Evolutionary conservation across 2,888 invertebrate species (phyloP).

Genomic region (Thyatira batis): DNA sequence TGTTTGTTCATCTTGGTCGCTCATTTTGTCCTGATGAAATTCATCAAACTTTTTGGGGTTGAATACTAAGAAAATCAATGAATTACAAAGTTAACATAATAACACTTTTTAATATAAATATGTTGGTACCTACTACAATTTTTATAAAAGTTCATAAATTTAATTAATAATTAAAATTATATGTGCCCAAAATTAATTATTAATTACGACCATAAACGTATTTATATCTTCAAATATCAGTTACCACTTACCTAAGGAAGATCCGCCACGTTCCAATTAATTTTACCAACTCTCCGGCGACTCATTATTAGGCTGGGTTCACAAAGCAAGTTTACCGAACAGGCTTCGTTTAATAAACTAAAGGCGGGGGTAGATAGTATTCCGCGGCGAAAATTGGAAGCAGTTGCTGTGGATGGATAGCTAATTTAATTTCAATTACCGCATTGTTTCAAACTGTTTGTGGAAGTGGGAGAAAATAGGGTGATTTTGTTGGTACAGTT

Average conservation of each 20-base stretch:
- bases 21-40: constrained; percentile 45
- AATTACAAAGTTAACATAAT: neutral
- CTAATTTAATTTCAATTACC: constrained; percentile 37
- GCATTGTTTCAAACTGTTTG: constrained; percentile 18
- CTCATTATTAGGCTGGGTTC: constrained; percentile 32
- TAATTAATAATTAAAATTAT: no score
- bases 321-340: constrained; percentile 26
- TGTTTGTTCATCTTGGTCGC: constrained; percentile 36
- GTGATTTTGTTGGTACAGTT: constrained; percentile 2
- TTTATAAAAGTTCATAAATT: no score
- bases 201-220: neutral
- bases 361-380: constrained; percentile 19
- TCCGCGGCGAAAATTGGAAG: constrained; percentile 25
- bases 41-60: constrained; percentile 19
- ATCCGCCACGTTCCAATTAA: constrained; percentile 36
- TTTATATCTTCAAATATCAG: constrained; percentile 18
- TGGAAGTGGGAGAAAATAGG: constrained; percentile 15
- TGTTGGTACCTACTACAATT: no score
- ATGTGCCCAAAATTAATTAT: neutral
- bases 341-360: constrained; percentile 28
- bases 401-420: constrained; percentile 29
- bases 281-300: constrained; percentile 26
- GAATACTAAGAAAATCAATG: neutral
- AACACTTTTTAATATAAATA: no score
- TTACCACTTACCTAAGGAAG: constrained; percentile 19